Conservation (phyloP, 2,888 invertebrate species). For the Drosophila paranaensis region DNA sequence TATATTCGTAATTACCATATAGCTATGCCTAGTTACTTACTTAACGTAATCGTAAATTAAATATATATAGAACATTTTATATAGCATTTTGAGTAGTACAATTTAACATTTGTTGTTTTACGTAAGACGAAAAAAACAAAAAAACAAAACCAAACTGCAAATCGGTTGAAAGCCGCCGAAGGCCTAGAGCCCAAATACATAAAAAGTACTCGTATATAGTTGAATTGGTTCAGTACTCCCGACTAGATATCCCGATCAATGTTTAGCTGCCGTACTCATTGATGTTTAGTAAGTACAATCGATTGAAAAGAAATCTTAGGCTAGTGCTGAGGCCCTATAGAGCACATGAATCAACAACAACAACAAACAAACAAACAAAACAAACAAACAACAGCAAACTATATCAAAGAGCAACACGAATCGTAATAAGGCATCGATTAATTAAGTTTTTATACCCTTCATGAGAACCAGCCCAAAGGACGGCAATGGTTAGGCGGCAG, state of each 20-base stretch:
- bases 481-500: constrained; percentile 46
- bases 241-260: constrained; percentile 22
- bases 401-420: constrained; percentile 35
- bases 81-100: constrained; percentile 75
- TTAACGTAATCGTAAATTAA: constrained; percentile 44
- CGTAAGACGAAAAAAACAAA: constrained; percentile 40
- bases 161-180: constrained; percentile 49
- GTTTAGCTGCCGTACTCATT: constrained; percentile 46
- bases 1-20: constrained; percentile 52
- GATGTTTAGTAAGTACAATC: constrained; percentile 67
- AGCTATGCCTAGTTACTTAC: constrained; percentile 71
- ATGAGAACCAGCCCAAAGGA: constrained; percentile 50
- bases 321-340: constrained; percentile 70
- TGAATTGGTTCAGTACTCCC: constrained; percentile 30
- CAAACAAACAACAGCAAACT: constrained; percentile 29
- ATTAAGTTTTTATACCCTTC: constrained; percentile 76
- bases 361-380: constrained; percentile 20
- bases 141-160: background rate
- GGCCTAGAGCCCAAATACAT: constrained; percentile 30
- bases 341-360: constrained; percentile 51
- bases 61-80: constrained; percentile 66
- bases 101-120: constrained; percentile 68
- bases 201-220: constrained; percentile 37
- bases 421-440: constrained; percentile 28
- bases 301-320: constrained; percentile 49